phyloP scores from a whole-genome alignment of 1,140 invertebrate species.

The Meloidogyne chitwoodi region DNA sequence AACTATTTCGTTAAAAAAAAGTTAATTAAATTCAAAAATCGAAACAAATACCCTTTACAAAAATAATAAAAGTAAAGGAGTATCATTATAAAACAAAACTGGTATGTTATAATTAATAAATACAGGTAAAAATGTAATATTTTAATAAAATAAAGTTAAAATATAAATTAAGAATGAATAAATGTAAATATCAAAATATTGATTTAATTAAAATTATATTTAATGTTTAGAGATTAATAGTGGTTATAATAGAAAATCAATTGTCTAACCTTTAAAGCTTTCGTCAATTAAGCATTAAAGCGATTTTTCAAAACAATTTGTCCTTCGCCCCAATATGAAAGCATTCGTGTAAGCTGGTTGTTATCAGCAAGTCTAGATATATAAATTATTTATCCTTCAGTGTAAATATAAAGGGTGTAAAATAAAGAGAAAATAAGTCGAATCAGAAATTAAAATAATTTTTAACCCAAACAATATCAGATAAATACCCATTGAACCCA shows the following conservation, averaged over 20 bases:
- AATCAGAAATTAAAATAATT: too few relatives aligned
- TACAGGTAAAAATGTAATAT: background rate
- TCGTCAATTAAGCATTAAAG: background rate
- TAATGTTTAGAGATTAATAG: too few relatives aligned
- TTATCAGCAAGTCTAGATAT: background rate
- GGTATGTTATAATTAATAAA: background rate
- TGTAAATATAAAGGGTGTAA: too few relatives aligned
- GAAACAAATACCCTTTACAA: background rate
- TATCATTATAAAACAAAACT: background rate
- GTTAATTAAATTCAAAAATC: background rate
- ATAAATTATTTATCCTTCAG: too few relatives aligned
- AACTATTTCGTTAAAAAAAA: too few relatives aligned
- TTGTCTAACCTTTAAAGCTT: background rate
- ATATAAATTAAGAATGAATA: background rate
- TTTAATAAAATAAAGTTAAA: background rate
- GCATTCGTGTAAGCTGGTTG: background rate
- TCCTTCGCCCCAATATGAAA: slow-evolving; percentile 21
- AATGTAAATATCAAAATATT: background rate
- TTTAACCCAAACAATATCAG: too few relatives aligned
- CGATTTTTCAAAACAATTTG: background rate
- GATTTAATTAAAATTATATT: background rate
- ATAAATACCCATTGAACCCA: too few relatives aligned
- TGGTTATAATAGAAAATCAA: too few relatives aligned
- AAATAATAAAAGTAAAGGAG: background rate
- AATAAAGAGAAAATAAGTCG: too few relatives aligned